Evolutionary conservation across 2,113 vertebrate species (phyloP), one percentile per base, ranked within the genome.

Genomic region (Nanger granti): DNA sequence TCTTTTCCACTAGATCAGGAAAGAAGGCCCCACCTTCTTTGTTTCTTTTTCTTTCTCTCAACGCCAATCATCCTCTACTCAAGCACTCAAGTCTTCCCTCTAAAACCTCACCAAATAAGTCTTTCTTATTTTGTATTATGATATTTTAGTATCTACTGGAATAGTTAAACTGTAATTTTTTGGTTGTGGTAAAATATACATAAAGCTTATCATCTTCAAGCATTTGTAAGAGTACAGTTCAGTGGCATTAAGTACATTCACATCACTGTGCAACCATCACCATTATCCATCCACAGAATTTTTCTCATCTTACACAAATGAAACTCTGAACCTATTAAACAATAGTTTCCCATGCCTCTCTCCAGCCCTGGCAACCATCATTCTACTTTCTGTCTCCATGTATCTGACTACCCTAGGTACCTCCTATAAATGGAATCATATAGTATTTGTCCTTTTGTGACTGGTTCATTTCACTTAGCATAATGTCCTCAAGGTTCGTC

Each of bases 391-490:
- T 55, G 47, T 87, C 28, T 73, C 79, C 84, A 92, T 90, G 49
- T 90, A 84, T 89, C 8, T 95, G 80, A 96, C 59, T 69, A 90
- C 12, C 64, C 49, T 73, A 95, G 24, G 34, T 44, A 93, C 15
- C 17, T 76, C 62, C 34, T 52, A 5, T 73, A 95, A 76, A 20
- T 55, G 11, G 37, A 98, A 97, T 92, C 24, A 94, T 69, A 94
- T 3, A 76, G 29, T 86, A 92, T 87, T 95, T 96, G 12, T 85
- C 82, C 91, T 93, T 93, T 79, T 90, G 26, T 87, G 83, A 97
- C 76, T 93, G 34, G 24, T 79, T 93, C 91, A 96, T 44, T 86
- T 94, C 85, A 94, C 14, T 96, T 34, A 89, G 47, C 62, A 94
- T 55, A 93, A 82, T 52, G 52, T 73, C 76, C 47, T 93, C 84